Conservation (phyloP, 2,797 vertebrate species). For the Momotus momota region DNA sequence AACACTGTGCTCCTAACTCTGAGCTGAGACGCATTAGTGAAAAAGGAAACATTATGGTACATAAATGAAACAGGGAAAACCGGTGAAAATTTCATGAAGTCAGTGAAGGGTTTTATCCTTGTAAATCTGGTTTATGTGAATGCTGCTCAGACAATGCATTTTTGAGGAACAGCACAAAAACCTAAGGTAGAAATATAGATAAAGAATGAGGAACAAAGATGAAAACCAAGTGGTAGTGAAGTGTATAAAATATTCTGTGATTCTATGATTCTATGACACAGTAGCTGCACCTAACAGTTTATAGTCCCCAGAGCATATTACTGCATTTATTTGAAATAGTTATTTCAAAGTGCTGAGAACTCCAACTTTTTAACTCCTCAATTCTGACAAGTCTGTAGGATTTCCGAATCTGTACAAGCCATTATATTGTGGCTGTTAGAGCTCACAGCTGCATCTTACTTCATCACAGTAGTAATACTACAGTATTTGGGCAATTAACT, state of each 20-base stretch:
- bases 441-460: not conserved
- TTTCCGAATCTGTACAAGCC: not conserved
- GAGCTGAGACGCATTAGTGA: accelerated
- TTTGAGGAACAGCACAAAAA: constrained; percentile 1
- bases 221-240: not conserved
- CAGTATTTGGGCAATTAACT: not conserved
- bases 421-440: not conserved
- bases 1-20: not conserved
- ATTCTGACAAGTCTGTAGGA: not conserved
- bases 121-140: not conserved
- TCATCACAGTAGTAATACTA: not conserved
- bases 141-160: not conserved
- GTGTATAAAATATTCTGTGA: not conserved
- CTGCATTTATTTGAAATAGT: not conserved
- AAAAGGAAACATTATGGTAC: not conserved
- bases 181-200: not conserved
- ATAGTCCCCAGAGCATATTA: not conserved
- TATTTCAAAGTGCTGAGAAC: constrained; percentile 4
- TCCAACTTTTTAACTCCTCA: constrained; percentile 19
- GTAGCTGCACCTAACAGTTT: not conserved
- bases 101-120: not conserved
- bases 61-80: not conserved
- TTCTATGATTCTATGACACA: not conserved
- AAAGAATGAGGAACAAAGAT: not conserved
- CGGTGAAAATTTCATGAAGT: not conserved